phyloP scores from a whole-genome alignment of 2,888 invertebrate species.

The Andrena camellia region DNA sequence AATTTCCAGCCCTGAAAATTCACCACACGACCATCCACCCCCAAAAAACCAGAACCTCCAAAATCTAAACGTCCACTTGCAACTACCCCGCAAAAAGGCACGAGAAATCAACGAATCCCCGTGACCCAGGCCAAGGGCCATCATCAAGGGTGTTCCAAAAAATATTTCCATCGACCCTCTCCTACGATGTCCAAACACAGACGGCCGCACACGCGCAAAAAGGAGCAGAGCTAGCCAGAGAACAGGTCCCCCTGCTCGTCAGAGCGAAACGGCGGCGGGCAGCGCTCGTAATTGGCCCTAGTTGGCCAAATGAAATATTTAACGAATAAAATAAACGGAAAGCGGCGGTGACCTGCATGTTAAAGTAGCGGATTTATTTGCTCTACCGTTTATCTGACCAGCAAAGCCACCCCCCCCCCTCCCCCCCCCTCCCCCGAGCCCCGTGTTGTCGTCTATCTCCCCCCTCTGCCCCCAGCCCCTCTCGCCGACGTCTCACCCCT shows the following conservation, averaged over 20 bases:
- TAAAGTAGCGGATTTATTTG: conserved; percentile 84
- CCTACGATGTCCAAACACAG: neutral
- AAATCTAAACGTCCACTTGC: neutral
- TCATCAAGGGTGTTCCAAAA: neutral
- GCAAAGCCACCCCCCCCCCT: conserved; percentile 55
- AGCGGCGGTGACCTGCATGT: conserved; percentile 84
- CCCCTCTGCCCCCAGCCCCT: conserved; percentile 13
- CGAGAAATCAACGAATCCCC: neutral
- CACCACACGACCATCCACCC: neutral
- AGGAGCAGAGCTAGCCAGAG: conserved; percentile 4
- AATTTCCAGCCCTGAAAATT: neutral
- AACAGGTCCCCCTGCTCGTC: conserved; percentile 55
- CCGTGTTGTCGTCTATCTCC: conserved; percentile 21
- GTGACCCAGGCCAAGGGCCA: neutral
- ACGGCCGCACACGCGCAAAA: neutral
- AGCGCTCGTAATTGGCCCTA: conserved; percentile 81
- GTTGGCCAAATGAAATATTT: conserved; percentile 84
- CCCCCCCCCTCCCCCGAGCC: conserved; percentile 28
- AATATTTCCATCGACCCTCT: neutral
- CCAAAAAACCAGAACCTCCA: neutral
- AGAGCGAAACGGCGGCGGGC: conserved; percentile 55
- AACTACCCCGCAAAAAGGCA: neutral
- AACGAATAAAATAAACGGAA: conserved; percentile 85
- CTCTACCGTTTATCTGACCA: conserved; percentile 79
- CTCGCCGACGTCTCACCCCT: neutral